Evolutionary conservation across 2,797 vertebrate species (phyloP), one percentile per base, ranked within the genome.

Genomic region (Acanthopagrus latus): DNA sequence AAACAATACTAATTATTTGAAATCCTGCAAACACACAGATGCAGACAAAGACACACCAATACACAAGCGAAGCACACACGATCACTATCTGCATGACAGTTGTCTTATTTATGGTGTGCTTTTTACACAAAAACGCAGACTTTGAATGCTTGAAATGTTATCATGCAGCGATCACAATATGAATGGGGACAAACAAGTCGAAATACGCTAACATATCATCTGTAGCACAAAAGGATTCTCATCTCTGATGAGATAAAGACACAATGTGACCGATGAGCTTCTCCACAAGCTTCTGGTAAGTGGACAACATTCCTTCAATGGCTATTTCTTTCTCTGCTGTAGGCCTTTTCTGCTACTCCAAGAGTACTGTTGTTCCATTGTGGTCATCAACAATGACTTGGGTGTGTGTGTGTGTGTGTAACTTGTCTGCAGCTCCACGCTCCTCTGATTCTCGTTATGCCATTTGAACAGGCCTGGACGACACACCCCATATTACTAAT

Each of bases 201-300:
- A 91, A 86, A 82, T 55, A 80, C 21, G 3, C 76, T 73, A 77
- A 85, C 47, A 66, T 82, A 69, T 88, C 79, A 79, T 76, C 74
- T 81, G 66, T 63, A 76, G 67, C 13, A 76, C 80, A 89, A 89
- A 86, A 90, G 85, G 56, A 10, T 84, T 71, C 57, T 80, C 78
- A 80, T 88, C 71, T 76, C 63, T 78, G 87, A 85, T 67, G 73
- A 91, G 89, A 90, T 85, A 87, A 86, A 89, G 78, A 82, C 76
- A 83, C 81, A 84, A 70, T 67, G 56, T 70, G 78, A 75, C 57
- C 82, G 67, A 57, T 44, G 71, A 74, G 68, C 48, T 76, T 71
- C 48, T 79, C 65, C 38, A 41, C 57, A 78, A 74, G 64, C 78
- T 47, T 86, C 25, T 73, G 63, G 77, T 85, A 66, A 82, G 71